Evolutionary conservation across 92 coral and sea anemone species (phyloP).

Genomic region (Phenganax subtilis): DNA sequence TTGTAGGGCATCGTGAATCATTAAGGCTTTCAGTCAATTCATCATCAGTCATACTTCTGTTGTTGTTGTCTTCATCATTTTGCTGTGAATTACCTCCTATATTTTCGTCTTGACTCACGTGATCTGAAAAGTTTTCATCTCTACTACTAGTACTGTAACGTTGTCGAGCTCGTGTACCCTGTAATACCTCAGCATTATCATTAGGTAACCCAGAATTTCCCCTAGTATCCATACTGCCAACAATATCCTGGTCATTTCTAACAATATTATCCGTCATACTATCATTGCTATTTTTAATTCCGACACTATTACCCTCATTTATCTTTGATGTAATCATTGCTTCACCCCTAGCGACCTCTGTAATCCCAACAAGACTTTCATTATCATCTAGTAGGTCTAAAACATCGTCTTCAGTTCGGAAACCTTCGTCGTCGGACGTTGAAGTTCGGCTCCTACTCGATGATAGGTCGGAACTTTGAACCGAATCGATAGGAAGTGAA

Average conservation of each 20-base stretch:
- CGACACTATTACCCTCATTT: conserved; percentile 17
- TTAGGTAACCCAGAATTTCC: too few species aligned
- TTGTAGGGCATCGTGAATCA: conserved; percentile 17
- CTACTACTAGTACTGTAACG: not conserved
- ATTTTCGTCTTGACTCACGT: not conserved
- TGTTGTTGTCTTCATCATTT: not conserved
- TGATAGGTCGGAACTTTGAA: not conserved
- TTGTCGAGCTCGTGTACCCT: too few species aligned
- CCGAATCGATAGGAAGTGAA: not conserved
- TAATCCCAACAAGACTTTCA: conserved; percentile 31
- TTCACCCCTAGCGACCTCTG: conserved; percentile 21
- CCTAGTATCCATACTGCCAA: too few species aligned
- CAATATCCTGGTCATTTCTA: too few species aligned
- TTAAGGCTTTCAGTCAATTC: conserved; percentile 2
- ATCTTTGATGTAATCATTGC: conserved; percentile 17
- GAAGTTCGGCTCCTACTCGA: conserved; percentile 27
- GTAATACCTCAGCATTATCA: too few species aligned
- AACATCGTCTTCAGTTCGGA: conserved; percentile 92
- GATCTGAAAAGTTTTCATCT: not conserved
- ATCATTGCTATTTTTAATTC: not conserved
- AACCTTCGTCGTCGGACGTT: conserved; percentile 79
- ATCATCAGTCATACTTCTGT: not conserved
- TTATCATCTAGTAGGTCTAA: conserved; percentile 87
- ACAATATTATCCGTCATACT: too few species aligned
- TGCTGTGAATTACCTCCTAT: not conserved